Evolutionary conservation across 2,888 invertebrate genomes (phyloP).

Genomic region (Carcina quercana): DNA sequence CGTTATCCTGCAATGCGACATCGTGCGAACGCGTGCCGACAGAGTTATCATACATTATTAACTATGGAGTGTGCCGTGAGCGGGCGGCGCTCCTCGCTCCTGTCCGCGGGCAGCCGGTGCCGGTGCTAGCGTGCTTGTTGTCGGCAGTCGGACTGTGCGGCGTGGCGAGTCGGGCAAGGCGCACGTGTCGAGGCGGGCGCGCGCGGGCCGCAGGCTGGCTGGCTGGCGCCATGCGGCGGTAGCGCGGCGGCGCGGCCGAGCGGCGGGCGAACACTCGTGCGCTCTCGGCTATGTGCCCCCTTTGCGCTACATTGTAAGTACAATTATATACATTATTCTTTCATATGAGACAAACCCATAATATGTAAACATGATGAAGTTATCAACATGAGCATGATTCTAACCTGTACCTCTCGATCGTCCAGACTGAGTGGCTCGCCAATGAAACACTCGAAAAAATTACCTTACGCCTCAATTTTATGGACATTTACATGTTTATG

Average conservation of each 20-base stretch:
- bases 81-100: constrained; percentile 15
- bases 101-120: constrained; percentile 4
- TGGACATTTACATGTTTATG: too few relatives aligned
- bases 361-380: too few relatives aligned
- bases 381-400: too few relatives aligned
- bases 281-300: constrained; percentile 74
- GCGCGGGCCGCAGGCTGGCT: constrained; percentile 19
- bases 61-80: constrained; percentile 24
- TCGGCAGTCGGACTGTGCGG: constrained; percentile 66
- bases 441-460: too few relatives aligned
- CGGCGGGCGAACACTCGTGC: constrained; percentile 59
- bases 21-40: constrained; percentile 34
- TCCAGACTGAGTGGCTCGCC: too few relatives aligned
- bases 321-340: too few relatives aligned
- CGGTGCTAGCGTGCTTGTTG: constrained; percentile 34
- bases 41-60: constrained; percentile 37
- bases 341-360: too few relatives aligned
- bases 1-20: constrained; percentile 66
- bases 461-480: too few relatives aligned
- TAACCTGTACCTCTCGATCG: too few relatives aligned
- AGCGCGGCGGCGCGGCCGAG: constrained; percentile 63
- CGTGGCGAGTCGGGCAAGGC: constrained; percentile 54
- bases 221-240: constrained; percentile 37
- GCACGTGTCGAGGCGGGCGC: constrained; percentile 29
- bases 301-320: constrained; percentile 71